Conservation (phyloP, 1,140 invertebrate species). For the Lamellibrachia luymesi region DNA sequence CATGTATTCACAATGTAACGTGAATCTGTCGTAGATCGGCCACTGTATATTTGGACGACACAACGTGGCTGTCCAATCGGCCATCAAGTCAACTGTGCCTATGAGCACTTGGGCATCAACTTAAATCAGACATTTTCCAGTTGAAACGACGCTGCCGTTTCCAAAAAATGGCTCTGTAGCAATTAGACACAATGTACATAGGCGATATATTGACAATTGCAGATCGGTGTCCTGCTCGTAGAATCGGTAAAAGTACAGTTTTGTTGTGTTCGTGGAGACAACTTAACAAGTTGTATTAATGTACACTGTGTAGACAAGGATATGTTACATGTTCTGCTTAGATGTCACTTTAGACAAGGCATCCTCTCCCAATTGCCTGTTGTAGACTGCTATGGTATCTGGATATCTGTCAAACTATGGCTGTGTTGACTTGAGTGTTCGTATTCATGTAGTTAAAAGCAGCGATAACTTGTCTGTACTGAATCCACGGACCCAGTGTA, state of each 20-base stretch:
- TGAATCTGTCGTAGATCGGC: background rate
- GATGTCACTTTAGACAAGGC: background rate
- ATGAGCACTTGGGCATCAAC: background rate
- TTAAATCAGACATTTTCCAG: background rate
- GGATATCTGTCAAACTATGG: background rate
- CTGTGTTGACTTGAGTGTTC: background rate
- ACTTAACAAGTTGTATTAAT: background rate
- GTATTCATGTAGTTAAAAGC: background rate
- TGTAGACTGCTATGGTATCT: background rate
- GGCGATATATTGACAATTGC: background rate
- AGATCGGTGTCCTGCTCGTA: background rate
- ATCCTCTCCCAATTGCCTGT: background rate
- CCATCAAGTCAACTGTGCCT: background rate
- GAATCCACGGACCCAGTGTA: background rate
- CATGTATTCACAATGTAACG: background rate
- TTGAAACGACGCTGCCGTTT: background rate
- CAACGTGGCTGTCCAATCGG: background rate
- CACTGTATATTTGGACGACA: conserved; percentile 1
- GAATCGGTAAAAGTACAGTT: background rate
- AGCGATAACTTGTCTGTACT: background rate
- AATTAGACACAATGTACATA: background rate
- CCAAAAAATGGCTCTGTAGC: background rate
- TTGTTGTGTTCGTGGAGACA: background rate
- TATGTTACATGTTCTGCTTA: background rate
- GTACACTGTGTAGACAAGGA: background rate